Evolutionary conservation across 92 coral and sea anemone species (phyloP), one percentile per base, ranked within the genome.

Genomic region (Bergia sp.): DNA sequence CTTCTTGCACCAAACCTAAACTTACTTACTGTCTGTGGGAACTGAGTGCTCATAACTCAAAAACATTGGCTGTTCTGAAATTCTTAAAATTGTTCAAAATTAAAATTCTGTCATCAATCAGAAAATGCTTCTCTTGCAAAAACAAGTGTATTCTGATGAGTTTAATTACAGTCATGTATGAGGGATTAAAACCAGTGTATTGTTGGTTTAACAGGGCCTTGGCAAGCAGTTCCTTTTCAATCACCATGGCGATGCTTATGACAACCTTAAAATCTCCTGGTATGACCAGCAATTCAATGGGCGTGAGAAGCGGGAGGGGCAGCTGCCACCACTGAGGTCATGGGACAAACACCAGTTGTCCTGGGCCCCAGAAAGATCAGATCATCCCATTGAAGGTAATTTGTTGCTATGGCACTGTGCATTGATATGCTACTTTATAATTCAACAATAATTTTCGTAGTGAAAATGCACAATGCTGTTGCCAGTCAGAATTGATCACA

Each of bases 301-400:
- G 75, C 91, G 99, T 1, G 99, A 95, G 72, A 78, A 85, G 45
- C 81, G 88, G 11, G 98, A 97, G 77, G 89, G 95, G 12, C 77
- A 79, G 42, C 91, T 97, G 13, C 98, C 98, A 23, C 93, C 94
- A 13, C 91, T 97, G 71, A 87, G 99, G 67, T 92, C 93, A 65
- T 97, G 99, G 99, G 96, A 97, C 79, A 92, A 93, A 74, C 98
- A 97, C 65, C 92, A 92, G 73, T 80, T 97, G 72, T 96, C 96
- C 8, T 97, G 98, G 96, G 97, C 91, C 71, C 98, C 99, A 47
- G 99, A 97, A 74, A 93, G 91, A 85, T 97, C 99, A 53, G 99
- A 97, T 73, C 95, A 84, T 65, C 99, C 99, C 15, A 84, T 91
- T 23, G 94, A 94, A 97, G 99, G 99, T 96, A 84, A 69, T 58